Conservation (phyloP, 1,140 invertebrate genomes). For the Lasaia peninsularis region DNA sequence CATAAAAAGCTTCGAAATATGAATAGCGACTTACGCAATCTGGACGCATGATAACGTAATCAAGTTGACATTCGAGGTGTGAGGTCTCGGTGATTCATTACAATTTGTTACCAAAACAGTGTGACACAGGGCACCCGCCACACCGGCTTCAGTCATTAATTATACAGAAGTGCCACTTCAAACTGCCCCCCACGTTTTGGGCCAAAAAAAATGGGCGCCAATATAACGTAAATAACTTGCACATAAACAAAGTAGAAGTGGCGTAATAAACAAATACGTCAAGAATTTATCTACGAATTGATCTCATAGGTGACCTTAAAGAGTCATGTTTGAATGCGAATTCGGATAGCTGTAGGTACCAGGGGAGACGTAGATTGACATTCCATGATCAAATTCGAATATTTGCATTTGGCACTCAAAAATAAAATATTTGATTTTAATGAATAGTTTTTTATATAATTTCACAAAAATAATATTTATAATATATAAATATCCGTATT, state of each 20-base stretch:
- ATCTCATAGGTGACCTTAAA: no score
- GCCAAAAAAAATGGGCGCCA: constrained; percentile 49
- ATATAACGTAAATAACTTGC: not conserved
- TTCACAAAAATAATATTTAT: no score
- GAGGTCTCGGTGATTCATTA: constrained; percentile 66
- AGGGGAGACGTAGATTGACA: no score
- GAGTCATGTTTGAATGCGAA: no score
- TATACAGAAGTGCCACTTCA: constrained; percentile 59
- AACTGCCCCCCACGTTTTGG: constrained; percentile 53
- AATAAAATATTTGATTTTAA: no score
- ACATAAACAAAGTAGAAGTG: not conserved
- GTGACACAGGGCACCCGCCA: constrained; percentile 54
- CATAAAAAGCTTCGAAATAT: not conserved
- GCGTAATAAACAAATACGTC: not conserved
- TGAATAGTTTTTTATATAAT: no score
- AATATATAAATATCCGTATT: no score
- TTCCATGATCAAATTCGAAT: no score
- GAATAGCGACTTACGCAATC: constrained; percentile 6
- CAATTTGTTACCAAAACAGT: constrained; percentile 72
- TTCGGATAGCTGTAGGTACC: no score
- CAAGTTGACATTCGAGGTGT: constrained; percentile 52
- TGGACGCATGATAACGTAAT: constrained; percentile 46
- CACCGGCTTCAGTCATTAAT: constrained; percentile 63
- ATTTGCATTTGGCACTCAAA: no score
- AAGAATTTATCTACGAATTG: not conserved